A percentile compares a stretch with the other conserved stretches of the same genome.
Evolutionary conservation across 2,888 invertebrate genomes (phyloP).

Genomic region (Parochlus steinenii): DNA sequence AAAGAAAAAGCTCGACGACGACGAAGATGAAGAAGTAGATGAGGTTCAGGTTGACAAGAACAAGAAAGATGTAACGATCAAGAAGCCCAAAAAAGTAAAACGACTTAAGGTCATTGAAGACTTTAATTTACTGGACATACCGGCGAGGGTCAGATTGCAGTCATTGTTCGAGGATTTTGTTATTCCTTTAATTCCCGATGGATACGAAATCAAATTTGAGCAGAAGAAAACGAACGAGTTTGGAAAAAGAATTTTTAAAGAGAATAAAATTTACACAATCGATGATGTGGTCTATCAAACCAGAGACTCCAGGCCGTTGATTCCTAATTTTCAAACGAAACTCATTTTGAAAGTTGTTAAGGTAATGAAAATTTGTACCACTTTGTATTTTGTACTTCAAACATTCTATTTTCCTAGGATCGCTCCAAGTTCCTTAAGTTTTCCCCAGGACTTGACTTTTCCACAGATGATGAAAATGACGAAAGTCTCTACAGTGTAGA

Average conservation of each 20-base stretch:
- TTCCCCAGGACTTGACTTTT: neutral
- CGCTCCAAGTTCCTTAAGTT: slow-evolving; percentile 2
- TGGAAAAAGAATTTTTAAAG: slow-evolving; percentile 1
- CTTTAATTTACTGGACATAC: slow-evolving; percentile 26
- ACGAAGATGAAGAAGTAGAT: slow-evolving; percentile 15
- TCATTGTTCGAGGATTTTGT: slow-evolving; percentile 26
- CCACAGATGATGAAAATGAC: slow-evolving; percentile 9
- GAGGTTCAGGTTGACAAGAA: neutral
- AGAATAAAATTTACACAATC: slow-evolving; percentile 8
- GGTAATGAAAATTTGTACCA: neutral
- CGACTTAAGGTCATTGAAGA: slow-evolving; percentile 23
- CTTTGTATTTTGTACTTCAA: too few relatives aligned
- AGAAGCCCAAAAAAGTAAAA: slow-evolving; percentile 3
- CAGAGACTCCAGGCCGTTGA: slow-evolving; percentile 2
- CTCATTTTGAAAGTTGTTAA: neutral
- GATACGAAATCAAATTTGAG: slow-evolving; percentile 20
- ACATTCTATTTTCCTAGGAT: slow-evolving; percentile 4
- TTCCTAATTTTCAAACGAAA: slow-evolving; percentile 4
- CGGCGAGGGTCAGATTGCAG: slow-evolving; percentile 24
- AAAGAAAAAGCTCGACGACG: slow-evolving; percentile 11
- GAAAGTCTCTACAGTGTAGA: slow-evolving; percentile 9
- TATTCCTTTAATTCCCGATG: slow-evolving; percentile 27
- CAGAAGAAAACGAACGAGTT: neutral
- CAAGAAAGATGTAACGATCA: neutral
- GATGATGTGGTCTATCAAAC: slow-evolving; percentile 10